Evolutionary conservation across 2,888 invertebrate genomes (phyloP).

Genomic region (Gibbula magus): DNA sequence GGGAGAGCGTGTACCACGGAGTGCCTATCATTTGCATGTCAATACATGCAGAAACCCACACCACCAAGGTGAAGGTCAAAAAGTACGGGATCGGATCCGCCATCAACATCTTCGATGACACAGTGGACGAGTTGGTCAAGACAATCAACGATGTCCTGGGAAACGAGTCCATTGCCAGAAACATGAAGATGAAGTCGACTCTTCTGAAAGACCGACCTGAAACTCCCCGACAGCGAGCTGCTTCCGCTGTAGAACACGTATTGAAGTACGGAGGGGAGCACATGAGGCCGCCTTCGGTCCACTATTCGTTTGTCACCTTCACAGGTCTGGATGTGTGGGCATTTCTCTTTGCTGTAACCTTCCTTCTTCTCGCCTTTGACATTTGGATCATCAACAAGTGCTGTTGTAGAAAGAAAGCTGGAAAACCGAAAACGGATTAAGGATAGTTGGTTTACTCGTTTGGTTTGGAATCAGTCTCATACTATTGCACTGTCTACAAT

Average conservation of each 20-base stretch:
- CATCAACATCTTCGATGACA: constrained; percentile 35
- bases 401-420: neutral
- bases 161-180: constrained; percentile 30
- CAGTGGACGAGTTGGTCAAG: constrained; percentile 35
- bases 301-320: constrained; percentile 28
- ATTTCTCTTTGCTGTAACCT: neutral
- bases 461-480: no score
- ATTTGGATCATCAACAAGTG: neutral
- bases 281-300: constrained; percentile 40
- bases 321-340: constrained; percentile 30
- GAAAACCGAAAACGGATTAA: neutral
- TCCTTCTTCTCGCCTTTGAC: neutral
- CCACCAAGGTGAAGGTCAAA: constrained; percentile 38
- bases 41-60: constrained; percentile 42
- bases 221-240: constrained; percentile 46
- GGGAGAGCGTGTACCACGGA: constrained; percentile 55
- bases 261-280: constrained; percentile 54
- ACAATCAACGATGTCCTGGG: constrained; percentile 36
- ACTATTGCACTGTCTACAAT: no score
- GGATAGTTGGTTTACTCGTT: no score
- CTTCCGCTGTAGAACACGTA: constrained; percentile 57
- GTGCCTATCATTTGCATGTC: constrained; percentile 55
- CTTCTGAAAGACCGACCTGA: constrained; percentile 43
- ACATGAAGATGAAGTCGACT: constrained; percentile 43
- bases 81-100: constrained; percentile 36